Conservation (phyloP, 2,113 vertebrate genomes). For the Saiga tatarica region DNA sequence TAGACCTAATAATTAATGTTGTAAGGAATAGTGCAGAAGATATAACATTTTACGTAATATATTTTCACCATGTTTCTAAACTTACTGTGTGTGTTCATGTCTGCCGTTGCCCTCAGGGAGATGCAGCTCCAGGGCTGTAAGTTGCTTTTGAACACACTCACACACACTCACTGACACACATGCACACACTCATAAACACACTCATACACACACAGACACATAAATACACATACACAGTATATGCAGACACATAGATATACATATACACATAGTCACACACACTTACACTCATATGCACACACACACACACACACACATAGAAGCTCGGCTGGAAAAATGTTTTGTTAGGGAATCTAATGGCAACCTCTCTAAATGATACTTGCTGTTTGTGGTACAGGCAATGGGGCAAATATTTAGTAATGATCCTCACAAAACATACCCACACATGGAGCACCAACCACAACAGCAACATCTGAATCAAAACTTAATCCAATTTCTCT, state of each 20-base stretch:
- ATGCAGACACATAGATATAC: not conserved
- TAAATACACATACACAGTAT: not conserved
- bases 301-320: not conserved
- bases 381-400: constrained; percentile 53
- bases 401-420: not conserved
- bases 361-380: constrained; percentile 60
- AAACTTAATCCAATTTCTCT: not conserved
- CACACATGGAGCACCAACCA: constrained; percentile 12
- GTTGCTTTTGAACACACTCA: not conserved
- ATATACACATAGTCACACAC: not conserved
- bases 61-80: constrained; percentile 44
- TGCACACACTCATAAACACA: not conserved
- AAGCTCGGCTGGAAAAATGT: not conserved
- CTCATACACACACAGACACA: not conserved
- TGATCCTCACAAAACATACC: constrained; percentile 32
- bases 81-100: constrained; percentile 3
- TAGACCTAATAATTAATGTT: constrained; percentile 39
- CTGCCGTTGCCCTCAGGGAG: not conserved
- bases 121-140: not conserved
- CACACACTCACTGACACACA: not conserved
- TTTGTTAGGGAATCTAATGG: constrained; percentile 26
- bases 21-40: not conserved
- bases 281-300: not conserved
- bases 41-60: constrained; percentile 35
- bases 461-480: not conserved